phyloP scores from a whole-genome alignment of 2,797 vertebrate species.

The Xyrichtys novacula region DNA sequence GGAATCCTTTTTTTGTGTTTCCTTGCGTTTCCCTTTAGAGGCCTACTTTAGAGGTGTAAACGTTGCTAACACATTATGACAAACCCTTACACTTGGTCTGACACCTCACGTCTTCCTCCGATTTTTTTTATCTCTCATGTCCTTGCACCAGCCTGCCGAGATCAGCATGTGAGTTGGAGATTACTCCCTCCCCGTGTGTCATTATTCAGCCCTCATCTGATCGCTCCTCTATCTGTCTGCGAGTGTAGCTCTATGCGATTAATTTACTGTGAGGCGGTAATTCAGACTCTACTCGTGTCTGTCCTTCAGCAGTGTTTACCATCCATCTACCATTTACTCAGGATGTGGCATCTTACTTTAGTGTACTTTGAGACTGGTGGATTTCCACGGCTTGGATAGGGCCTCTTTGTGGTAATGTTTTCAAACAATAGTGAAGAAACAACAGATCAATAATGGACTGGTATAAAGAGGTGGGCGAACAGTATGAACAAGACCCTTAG shows the following conservation, averaged over 20 bases:
- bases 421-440: background rate
- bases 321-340: slow-evolving; percentile 8
- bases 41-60: background rate
- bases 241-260: slow-evolving; percentile 33
- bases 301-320: slow-evolving; percentile 53
- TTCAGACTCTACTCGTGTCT: slow-evolving; percentile 34
- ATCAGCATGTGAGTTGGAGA: slow-evolving; percentile 56
- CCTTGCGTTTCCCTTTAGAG: too few relatives aligned
- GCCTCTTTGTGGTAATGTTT: background rate
- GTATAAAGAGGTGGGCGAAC: too few relatives aligned
- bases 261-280: slow-evolving; percentile 51
- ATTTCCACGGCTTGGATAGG: background rate
- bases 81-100: slow-evolving; percentile 1
- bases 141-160: slow-evolving; percentile 54
- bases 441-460: background rate
- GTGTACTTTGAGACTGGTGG: background rate
- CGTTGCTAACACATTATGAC: slow-evolving; percentile 4
- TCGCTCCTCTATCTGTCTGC: slow-evolving; percentile 35
- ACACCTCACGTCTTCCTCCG: background rate
- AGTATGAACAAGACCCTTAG: too few relatives aligned
- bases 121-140: slow-evolving; percentile 14
- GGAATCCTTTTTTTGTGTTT: too few relatives aligned
- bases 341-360: background rate
- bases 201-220: slow-evolving; percentile 68
- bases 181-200: slow-evolving; percentile 49